Percentiles rank a stretch among this genome's conserved stretches.
phyloP scores from a whole-genome alignment of 2,113 vertebrate genomes.

The Sebastes fasciatus region DNA sequence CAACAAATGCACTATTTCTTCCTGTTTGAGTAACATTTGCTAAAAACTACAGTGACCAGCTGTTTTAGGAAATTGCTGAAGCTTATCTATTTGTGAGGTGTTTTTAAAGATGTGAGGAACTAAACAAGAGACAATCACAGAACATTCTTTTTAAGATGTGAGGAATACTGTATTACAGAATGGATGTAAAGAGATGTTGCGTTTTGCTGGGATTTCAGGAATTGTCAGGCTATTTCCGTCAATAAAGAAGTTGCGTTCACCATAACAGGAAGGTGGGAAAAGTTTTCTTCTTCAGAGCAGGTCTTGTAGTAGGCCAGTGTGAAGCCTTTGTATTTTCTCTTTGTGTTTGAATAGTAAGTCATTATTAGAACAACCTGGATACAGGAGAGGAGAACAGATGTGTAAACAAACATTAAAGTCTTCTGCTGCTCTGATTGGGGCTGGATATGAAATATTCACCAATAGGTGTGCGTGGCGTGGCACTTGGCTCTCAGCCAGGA shows the following conservation, averaged over 20 bases:
- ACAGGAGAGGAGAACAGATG: constrained; percentile 61
- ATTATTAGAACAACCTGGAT: constrained; percentile 61
- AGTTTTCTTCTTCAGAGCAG: not conserved
- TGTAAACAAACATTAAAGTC: constrained; percentile 73
- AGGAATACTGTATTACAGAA: too few relatives aligned
- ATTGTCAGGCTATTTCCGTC: not conserved
- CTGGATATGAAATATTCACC: constrained; percentile 78
- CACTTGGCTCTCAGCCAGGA: constrained; percentile 37
- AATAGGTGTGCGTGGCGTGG: constrained; percentile 34
- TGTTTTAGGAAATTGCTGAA: too few relatives aligned
- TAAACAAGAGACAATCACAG: too few relatives aligned
- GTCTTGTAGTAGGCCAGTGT: not conserved
- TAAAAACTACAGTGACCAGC: too few relatives aligned
- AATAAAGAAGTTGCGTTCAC: too few relatives aligned
- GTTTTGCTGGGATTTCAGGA: not conserved
- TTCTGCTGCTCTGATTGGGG: constrained; percentile 60
- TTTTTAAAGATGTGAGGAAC: too few relatives aligned
- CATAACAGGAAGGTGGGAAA: not conserved
- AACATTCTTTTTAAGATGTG: too few relatives aligned
- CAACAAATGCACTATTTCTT: too few relatives aligned
- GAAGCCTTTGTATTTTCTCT: constrained; percentile 28
- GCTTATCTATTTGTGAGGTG: too few relatives aligned
- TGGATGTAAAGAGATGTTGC: too few relatives aligned
- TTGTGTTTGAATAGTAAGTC: constrained; percentile 30
- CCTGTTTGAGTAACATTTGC: too few relatives aligned